These are phyloP conservation scores for Ophioninae sp. DNA, from an alignment of 2,888 invertebrate genomes.

Conservation along the genomic window DNA sequence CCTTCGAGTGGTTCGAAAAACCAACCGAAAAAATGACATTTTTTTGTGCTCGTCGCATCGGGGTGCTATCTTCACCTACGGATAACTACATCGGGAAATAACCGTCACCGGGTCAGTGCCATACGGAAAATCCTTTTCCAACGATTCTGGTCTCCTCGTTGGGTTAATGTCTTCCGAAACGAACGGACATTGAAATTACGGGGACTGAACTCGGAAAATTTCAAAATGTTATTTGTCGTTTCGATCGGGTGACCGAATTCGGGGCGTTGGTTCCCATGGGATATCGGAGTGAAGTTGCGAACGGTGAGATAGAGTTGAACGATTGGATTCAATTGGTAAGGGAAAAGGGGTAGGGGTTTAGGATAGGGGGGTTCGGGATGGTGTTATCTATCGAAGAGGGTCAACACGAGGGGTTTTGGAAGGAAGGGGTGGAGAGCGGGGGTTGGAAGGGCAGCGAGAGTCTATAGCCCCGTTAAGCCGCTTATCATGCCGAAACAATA, in stretches of 20 bases:
- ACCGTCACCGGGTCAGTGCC: too few relatives aligned
- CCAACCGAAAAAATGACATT: too few relatives aligned
- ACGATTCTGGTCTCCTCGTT: too few relatives aligned
- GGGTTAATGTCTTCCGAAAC: background rate
- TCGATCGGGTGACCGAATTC: slow-evolving; percentile 46
- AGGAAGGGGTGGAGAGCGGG: slow-evolving; percentile 68
- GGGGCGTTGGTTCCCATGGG: slow-evolving; percentile 59
- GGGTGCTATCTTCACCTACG: too few relatives aligned
- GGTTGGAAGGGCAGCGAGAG: slow-evolving; percentile 11
- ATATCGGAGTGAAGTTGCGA: slow-evolving; percentile 45
- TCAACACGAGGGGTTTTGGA: slow-evolving; percentile 56
- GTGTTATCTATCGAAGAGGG: slow-evolving; percentile 55
- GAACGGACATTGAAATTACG: background rate
- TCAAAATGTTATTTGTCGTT: background rate
- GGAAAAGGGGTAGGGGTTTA: background rate
- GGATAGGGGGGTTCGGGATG: slow-evolving; percentile 30
- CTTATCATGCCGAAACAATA: slow-evolving; percentile 81
- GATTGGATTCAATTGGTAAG: slow-evolving; percentile 69
- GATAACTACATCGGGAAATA: too few relatives aligned
- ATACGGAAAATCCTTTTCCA: too few relatives aligned
- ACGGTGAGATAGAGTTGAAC: slow-evolving; percentile 72
- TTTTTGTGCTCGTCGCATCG: too few relatives aligned
- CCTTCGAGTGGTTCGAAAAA: too few relatives aligned
- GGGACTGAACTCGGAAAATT: background rate
- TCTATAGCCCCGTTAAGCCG: slow-evolving; percentile 80